These are phyloP conservation scores for Drosophila pandora DNA, from an alignment of 1,140 invertebrate genomes.

Conservation along the genomic window DNA sequence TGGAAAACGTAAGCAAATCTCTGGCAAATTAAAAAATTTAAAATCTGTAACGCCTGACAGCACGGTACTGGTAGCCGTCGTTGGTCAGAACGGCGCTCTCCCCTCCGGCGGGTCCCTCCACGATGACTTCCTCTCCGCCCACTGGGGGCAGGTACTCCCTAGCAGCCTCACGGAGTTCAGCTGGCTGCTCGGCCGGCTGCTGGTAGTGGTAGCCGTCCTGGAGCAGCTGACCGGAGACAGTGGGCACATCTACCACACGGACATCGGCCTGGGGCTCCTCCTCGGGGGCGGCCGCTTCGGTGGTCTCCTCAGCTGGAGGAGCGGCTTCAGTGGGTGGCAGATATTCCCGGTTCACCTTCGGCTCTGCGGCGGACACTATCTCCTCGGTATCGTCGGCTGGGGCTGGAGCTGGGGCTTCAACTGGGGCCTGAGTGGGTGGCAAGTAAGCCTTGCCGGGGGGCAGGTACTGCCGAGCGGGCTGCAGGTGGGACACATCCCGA, in stretches of 20 bases:
- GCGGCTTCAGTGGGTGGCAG: slow-evolving; percentile 60
- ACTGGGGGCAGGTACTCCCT: slow-evolving; percentile 66
- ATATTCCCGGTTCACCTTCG: slow-evolving; percentile 69
- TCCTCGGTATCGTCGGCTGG: slow-evolving; percentile 63
- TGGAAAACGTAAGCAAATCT: slow-evolving; percentile 10
- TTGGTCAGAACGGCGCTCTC: slow-evolving; percentile 64
- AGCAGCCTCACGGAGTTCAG: slow-evolving; percentile 55
- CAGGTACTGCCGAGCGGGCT: slow-evolving; percentile 53
- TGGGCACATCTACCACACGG: slow-evolving; percentile 61
- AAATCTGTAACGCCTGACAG: slow-evolving; percentile 70
- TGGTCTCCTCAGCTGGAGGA: slow-evolving; percentile 32
- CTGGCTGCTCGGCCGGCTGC: slow-evolving; percentile 59
- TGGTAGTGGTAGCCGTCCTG: slow-evolving; percentile 75
- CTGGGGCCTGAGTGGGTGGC: slow-evolving; percentile 55
- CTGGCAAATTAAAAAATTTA: slow-evolving; percentile 39
- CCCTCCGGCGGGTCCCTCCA: slow-evolving; percentile 63
- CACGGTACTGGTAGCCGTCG: slow-evolving; percentile 77
- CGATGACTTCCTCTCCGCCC: slow-evolving; percentile 31
- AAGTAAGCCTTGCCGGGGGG: slow-evolving; percentile 62
- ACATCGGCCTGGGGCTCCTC: slow-evolving; percentile 39
- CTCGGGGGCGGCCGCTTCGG: slow-evolving; percentile 43
- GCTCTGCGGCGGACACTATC: slow-evolving; percentile 57
- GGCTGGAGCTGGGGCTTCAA: slow-evolving; percentile 21
- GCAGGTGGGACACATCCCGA: slow-evolving; percentile 73
- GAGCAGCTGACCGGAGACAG: slow-evolving; percentile 46